phyloP scores from a whole-genome alignment of 2,888 invertebrate genomes.

The Tolmerus cingulatus region DNA sequence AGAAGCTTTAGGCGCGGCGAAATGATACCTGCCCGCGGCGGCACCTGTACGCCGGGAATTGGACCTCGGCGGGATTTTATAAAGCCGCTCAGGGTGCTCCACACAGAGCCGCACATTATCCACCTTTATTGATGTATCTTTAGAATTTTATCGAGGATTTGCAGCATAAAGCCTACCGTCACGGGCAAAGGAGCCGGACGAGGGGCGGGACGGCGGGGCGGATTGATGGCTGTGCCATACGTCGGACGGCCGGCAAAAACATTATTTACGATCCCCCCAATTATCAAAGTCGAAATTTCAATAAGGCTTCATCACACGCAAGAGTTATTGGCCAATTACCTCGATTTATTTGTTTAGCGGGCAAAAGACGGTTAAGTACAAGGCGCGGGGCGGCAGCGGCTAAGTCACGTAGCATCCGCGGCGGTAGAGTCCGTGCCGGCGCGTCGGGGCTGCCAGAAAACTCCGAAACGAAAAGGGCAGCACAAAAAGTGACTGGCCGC shows the following conservation, averaged over 20 bases:
- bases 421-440: background rate
- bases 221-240: constrained; percentile 5
- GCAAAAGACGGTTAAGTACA: constrained; percentile 7
- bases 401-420: background rate
- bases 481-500: background rate
- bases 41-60: background rate
- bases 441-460: background rate
- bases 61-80: background rate
- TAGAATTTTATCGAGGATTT: constrained; percentile 12
- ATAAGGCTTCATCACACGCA: constrained; percentile 48
- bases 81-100: background rate
- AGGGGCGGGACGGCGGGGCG: background rate
- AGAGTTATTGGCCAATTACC: constrained; percentile 48
- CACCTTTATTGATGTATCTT: background rate
- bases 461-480: background rate
- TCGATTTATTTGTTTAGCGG: constrained; percentile 48
- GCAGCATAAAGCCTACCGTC: background rate
- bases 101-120: background rate
- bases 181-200: background rate
- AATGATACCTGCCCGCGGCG: background rate
- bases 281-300: constrained; percentile 48
- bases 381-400: background rate
- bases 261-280: constrained; percentile 41
- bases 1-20: background rate
- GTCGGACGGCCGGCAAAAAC: background rate